phyloP scores from a whole-genome alignment of 2,797 vertebrate species.

The Labeo calbasu region DNA sequence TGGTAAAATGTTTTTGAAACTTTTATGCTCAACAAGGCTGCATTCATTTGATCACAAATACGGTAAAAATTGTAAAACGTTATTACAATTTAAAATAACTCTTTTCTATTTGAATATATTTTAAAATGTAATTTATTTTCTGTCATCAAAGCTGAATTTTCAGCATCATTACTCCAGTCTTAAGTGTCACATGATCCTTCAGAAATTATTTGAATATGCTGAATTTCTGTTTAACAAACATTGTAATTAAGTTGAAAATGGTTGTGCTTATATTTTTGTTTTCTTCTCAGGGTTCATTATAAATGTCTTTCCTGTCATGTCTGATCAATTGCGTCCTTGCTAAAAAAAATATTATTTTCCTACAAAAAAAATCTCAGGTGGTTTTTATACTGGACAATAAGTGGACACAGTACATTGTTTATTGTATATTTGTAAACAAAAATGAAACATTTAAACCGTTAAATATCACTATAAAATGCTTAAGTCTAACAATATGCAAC shows the following conservation, averaged over 20 bases:
- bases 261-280: no score
- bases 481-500: background rate
- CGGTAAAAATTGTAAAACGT: background rate
- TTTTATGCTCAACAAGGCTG: background rate
- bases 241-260: no score
- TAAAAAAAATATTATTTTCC: no score
- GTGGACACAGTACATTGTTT: background rate
- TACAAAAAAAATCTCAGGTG: no score
- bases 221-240: no score
- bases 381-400: background rate
- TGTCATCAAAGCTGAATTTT: background rate
- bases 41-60: background rate
- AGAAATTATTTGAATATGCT: background rate
- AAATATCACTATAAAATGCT: background rate
- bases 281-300: no score
- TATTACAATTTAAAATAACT: background rate
- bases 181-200: constrained; percentile 1
- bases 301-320: no score
- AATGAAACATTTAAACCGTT: background rate
- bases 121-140: background rate
- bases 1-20: background rate
- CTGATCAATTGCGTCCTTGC: no score
- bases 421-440: background rate
- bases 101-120: background rate
- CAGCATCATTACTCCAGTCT: background rate